Base-by-base conservation (phyloP, 2,113 vertebrate genomes). In the Gracilinanus agilis region DNA sequence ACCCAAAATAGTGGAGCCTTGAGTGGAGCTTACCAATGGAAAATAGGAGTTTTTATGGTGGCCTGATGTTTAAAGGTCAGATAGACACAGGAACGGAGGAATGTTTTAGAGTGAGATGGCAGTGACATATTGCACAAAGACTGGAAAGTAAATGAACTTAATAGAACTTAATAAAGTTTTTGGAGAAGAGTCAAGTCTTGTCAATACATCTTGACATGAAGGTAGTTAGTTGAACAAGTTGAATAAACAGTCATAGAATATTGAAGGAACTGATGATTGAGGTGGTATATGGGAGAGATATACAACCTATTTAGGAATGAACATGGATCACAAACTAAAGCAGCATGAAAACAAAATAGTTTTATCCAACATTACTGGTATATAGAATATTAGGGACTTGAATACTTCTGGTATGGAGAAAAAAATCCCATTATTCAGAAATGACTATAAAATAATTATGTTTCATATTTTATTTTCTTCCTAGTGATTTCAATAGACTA, bases 191-290 rank as follows among this genome's bases (percentile, higher is more conserved):
- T 99, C 99, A 49, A 99, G 99, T 83, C 99, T 99, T 25, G 99
- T 99, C 96, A 99, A 99, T 98, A 99, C 99, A 97, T 99, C 99
- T 93, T 99, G 99, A 98, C 99, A 99, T 93, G 98, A 99, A 98
- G 99, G 99, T 90, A 99, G 99, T 99, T 98, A 99, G 99, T 91
- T 94, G 54, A 44, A 53, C 99, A 97, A 99, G 99, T n/a, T n/a
- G n/a, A n/a, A n/a, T n/a, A n/a, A n/a, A n/a, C 97, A 99, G 99
- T 83, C 99, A 99, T n/a, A 99, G 98, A 97, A 99, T 99, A 98
- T 98, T 99, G 88, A 99, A 99, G 90, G 98, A 99, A 90, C 99
- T 99, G 96, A 99, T 99, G 99, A 99, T 98, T 53, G 99, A 99
- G 98, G 98, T 99, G 58, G 99, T 98, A 0, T 99, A 99, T 98